Percentiles rank a stretch among this genome's conserved stretches.
Evolutionary conservation across 2,797 vertebrate genomes (phyloP).

Genomic region (Alfaro cultratus): DNA sequence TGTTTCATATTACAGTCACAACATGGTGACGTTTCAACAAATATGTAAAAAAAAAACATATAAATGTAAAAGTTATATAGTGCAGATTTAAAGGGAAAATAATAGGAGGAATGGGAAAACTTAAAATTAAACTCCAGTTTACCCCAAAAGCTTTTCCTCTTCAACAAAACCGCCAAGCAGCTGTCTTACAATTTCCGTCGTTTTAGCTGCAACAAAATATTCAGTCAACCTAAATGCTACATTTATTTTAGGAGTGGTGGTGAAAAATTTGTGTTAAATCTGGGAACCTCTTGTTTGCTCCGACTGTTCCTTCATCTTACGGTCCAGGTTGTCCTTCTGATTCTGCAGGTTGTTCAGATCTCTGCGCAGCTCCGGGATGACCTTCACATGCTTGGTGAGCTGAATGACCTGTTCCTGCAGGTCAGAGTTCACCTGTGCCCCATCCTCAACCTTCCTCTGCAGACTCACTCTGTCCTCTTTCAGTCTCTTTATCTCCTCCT

Average conservation of each 20-base stretch:
- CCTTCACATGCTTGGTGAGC: constrained; percentile 87
- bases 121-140: constrained; percentile 23
- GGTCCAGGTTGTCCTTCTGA: constrained; percentile 85
- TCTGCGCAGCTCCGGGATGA: constrained; percentile 90
- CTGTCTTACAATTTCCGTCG: constrained; percentile 86
- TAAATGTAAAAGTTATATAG: no score
- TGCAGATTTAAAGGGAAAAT: background rate
- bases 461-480: constrained; percentile 84
- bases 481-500: constrained; percentile 84
- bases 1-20: no score
- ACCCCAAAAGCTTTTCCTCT: constrained; percentile 88
- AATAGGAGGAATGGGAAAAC: background rate
- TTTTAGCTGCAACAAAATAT: constrained; percentile 83
- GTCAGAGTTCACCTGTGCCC: constrained; percentile 65
- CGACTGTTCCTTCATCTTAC: constrained; percentile 85
- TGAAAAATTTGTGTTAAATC: background rate
- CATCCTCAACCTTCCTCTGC: constrained; percentile 82
- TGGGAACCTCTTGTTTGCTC: constrained; percentile 88
- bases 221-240: background rate
- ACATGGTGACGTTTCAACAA: no score
- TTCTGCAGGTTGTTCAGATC: constrained; percentile 89
- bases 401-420: constrained; percentile 87
- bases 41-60: no score
- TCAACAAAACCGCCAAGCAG: constrained; percentile 88
- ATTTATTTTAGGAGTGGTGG: background rate